Conservation (phyloP, 2,113 vertebrate genomes). For the Burhinus bistriatus region DNA sequence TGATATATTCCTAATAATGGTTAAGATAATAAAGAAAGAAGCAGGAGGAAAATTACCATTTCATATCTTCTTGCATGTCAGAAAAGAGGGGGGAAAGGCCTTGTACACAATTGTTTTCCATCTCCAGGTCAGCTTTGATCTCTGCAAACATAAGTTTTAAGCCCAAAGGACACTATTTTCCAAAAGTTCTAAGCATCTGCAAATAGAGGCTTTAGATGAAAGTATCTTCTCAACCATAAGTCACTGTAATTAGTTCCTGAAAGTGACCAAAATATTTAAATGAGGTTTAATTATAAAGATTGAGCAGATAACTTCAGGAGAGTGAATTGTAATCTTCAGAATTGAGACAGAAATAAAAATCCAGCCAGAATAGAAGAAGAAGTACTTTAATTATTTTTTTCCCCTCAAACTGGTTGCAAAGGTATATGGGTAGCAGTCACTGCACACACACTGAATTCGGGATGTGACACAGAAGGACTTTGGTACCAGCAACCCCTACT, state of each 20-base stretch:
- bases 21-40: neutral
- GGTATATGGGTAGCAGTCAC: neutral
- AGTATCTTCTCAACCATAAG: neutral
- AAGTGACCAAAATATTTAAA: conserved; percentile 51
- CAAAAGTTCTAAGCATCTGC: neutral
- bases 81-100: neutral
- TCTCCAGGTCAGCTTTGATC: neutral
- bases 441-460: neutral
- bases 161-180: neutral
- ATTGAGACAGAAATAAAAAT: conserved; percentile 11
- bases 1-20: neutral
- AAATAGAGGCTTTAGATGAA: conserved; percentile 8
- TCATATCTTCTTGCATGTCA: neutral
- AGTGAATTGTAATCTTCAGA: neutral
- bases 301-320: neutral
- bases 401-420: neutral
- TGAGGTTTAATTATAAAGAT: conserved; percentile 30
- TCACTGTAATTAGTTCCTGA: conserved; percentile 23
- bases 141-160: neutral
- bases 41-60: neutral
- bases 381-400: neutral
- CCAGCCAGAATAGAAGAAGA: neutral
- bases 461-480: neutral
- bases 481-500: neutral
- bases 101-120: neutral